phyloP scores from a whole-genome alignment of 2,113 vertebrate genomes.

The Aix galericulata region DNA sequence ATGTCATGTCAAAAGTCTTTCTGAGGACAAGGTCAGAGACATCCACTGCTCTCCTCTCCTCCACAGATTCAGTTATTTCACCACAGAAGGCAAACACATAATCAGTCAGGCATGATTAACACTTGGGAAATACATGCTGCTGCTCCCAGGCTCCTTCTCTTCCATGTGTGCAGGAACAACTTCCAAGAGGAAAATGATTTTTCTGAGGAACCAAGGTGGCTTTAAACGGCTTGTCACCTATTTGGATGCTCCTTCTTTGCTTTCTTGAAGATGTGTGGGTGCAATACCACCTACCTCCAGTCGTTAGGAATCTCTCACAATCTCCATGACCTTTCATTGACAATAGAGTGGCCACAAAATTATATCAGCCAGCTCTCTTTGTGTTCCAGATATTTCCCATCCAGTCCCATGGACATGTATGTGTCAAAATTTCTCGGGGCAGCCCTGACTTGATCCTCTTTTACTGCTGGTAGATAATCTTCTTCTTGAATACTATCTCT shows the following conservation, averaged over 20 bases:
- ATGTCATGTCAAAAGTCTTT: not conserved
- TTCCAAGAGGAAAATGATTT: not conserved
- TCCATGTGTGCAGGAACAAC: not conserved
- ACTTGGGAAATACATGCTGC: not conserved
- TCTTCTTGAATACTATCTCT: not conserved
- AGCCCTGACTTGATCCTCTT: not conserved
- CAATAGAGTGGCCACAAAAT: not conserved
- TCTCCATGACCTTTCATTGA: not conserved
- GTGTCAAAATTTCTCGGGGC: not conserved
- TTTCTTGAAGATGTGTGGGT: not conserved
- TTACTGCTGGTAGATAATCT: not conserved
- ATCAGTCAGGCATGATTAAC: not conserved
- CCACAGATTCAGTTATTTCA: not conserved
- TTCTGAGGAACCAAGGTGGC: not conserved
- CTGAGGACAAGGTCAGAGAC: not conserved
- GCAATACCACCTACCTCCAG: not conserved
- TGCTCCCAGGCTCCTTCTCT: not conserved
- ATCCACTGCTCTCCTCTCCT: not conserved
- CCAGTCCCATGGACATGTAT: not conserved
- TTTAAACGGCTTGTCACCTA: not conserved
- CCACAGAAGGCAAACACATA: not conserved
- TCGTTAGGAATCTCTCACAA: not conserved
- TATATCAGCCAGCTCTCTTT: not conserved
- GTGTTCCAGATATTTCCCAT: not conserved
- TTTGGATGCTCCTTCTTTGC: not conserved